These are phyloP conservation scores for Protula sp. DNA, from an alignment of 2,888 invertebrate genomes.

Conservation along the genomic window DNA sequence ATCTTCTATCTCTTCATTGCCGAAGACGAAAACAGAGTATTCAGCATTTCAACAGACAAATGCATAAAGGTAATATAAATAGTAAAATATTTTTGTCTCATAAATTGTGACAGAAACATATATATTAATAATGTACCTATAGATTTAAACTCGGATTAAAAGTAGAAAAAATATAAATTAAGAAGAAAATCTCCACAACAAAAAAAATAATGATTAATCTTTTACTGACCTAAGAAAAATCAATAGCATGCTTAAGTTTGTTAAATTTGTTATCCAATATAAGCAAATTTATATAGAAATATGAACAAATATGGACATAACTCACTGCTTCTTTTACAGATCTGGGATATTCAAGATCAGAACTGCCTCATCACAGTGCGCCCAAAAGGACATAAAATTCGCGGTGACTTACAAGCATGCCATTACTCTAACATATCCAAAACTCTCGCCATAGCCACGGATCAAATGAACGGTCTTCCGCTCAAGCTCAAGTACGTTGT, in stretches of 20 bases:
- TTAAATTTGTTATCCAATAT: no score
- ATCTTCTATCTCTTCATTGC: constrained; percentile 51
- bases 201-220: no score
- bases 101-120: no score
- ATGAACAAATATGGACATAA: no score
- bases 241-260: no score
- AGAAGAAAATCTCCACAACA: no score
- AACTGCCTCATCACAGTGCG: constrained; percentile 50
- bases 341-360: constrained; percentile 54
- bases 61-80: constrained; percentile 48
- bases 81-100: no score
- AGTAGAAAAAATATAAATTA: no score
- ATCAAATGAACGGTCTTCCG: constrained; percentile 49
- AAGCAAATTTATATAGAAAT: no score
- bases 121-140: no score
- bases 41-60: constrained; percentile 53
- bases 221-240: no score
- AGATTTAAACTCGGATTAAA: no score
- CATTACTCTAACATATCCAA: constrained; percentile 48
- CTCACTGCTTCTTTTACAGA: constrained; percentile 32
- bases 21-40: constrained; percentile 52
- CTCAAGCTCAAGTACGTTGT: constrained; percentile 45
- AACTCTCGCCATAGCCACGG: constrained; percentile 49
- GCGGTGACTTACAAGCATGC: constrained; percentile 53
- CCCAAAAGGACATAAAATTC: constrained; percentile 53